A percentile compares a stretch with the other conserved stretches of the same genome.
These are phyloP conservation scores for Epistrophe grossulariae DNA, from an alignment of 2,888 invertebrate genomes.

Conservation along the genomic window DNA sequence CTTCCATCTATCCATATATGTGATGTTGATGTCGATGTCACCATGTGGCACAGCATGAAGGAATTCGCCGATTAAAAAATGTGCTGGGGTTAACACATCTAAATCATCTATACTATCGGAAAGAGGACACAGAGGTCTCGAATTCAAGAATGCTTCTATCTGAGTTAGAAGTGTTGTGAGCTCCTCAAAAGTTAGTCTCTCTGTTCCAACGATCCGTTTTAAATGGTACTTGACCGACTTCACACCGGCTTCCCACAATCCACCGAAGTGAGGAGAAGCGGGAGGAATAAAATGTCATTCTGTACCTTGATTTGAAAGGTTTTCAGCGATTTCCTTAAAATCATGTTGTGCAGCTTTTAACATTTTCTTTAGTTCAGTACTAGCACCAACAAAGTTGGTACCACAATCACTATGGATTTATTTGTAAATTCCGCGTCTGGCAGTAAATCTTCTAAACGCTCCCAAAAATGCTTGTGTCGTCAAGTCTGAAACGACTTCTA, in stretches of 20 bases:
- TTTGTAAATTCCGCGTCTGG: too few relatives aligned
- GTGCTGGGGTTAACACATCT: too few relatives aligned
- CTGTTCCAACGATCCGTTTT: too few relatives aligned
- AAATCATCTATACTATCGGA: too few relatives aligned
- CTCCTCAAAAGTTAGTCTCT: too few relatives aligned
- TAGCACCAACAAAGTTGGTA: not conserved
- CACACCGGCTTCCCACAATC: not conserved
- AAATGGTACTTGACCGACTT: too few relatives aligned
- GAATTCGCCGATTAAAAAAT: too few relatives aligned
- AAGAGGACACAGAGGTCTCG: not conserved
- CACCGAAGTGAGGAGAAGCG: not conserved
- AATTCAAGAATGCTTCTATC: not conserved
- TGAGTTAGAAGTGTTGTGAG: not conserved
- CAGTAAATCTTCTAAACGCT: too few relatives aligned
- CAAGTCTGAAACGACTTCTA: constrained; percentile 3
- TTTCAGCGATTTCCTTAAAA: not conserved
- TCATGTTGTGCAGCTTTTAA: not conserved
- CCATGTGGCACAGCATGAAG: too few relatives aligned
- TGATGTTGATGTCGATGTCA: too few relatives aligned
- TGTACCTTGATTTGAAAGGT: not conserved
- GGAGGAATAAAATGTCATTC: not conserved
- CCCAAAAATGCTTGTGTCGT: not conserved
- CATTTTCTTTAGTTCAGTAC: not conserved
- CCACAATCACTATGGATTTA: too few relatives aligned
- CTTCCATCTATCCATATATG: too few relatives aligned